Base-by-base conservation (phyloP, 1,140 invertebrate genomes). In the Chlorops oryzae region DNA sequence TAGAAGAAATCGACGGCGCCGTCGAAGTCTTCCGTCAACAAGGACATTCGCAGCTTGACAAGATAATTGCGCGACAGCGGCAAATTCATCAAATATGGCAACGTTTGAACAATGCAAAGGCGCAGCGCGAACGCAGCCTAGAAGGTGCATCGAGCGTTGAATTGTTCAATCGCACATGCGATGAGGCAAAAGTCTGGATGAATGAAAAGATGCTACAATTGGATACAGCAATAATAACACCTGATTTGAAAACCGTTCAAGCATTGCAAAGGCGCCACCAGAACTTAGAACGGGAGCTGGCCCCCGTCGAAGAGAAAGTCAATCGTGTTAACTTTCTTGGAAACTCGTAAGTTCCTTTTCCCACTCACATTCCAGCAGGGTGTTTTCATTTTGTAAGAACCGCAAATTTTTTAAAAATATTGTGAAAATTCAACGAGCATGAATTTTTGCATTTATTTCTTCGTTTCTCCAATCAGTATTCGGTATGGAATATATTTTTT, bases 111-210 rank as follows among this genome's bases (percentile, higher is more conserved):
- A 80, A 85, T 59, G 75, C 96, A 10, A 94, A 94, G 68, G 81
- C 85, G 13, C 85, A 92, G 60, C 94, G 94, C 63, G 93, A 96
- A 63, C 90, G 88, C 67, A 92, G 84, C 56, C 65, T 97, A 2
- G 88, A 96, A 72, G 93, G 92, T 5, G 90, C 90, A 1, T 90
- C 88, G 2, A 91, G 92, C 68, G 92, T 98, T 54, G 93, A 97
- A 70, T 73, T 97, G 5, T 98, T 97, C 75, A 83, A 92, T 61
- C 83, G 92, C 50, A 92, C 90, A 0, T 96, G 92, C 72, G 90
- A 92, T 59, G 92, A 96, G 67, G 90, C 91, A 0, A 80, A 85
- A 56, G 90, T 93, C 62, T 96, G 93, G 92, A 96, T 96, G 89
- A 74, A 82, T 17, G 92, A 96, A 70, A 96, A 96, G 74, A 88